Evolutionary conservation across 2,888 invertebrate species (phyloP).

Genomic region (Diadromus collaris): DNA sequence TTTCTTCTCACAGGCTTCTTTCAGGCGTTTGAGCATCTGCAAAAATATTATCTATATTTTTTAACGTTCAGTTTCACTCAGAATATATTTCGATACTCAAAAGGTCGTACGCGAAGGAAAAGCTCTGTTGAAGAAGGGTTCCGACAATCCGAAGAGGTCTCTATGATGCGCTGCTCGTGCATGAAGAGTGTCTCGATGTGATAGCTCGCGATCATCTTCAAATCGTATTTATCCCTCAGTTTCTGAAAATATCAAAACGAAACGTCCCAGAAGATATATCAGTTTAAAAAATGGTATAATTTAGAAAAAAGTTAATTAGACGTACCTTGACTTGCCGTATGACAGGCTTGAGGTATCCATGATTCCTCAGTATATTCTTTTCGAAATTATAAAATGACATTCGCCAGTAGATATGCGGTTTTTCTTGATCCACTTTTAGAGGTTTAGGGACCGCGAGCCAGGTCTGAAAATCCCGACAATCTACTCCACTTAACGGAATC

Average conservation of each 20-base stretch:
- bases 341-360: constrained; percentile 72
- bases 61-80: background rate
- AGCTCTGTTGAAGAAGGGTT: constrained; percentile 54
- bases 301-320: constrained; percentile 6
- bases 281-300: background rate
- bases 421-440: constrained; percentile 32
- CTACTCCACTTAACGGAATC: background rate
- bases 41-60: constrained; percentile 75
- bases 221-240: constrained; percentile 80
- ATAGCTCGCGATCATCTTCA: constrained; percentile 82
- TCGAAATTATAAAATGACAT: constrained; percentile 83
- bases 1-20: constrained; percentile 72
- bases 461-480: constrained; percentile 68
- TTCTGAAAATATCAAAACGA: constrained; percentile 77
- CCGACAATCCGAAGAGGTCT: constrained; percentile 51
- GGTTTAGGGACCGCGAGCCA: constrained; percentile 82
- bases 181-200: constrained; percentile 82
- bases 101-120: constrained; percentile 66
- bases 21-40: constrained; percentile 79
- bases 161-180: constrained; percentile 75
- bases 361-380: constrained; percentile 78
- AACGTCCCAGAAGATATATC: background rate
- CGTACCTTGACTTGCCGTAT: constrained; percentile 72
- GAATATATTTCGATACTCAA: constrained; percentile 18
- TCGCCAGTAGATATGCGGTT: constrained; percentile 80